These are phyloP conservation scores for Drosophila leontia DNA, from an alignment of 1,140 invertebrate genomes.

Conservation along the genomic window DNA sequence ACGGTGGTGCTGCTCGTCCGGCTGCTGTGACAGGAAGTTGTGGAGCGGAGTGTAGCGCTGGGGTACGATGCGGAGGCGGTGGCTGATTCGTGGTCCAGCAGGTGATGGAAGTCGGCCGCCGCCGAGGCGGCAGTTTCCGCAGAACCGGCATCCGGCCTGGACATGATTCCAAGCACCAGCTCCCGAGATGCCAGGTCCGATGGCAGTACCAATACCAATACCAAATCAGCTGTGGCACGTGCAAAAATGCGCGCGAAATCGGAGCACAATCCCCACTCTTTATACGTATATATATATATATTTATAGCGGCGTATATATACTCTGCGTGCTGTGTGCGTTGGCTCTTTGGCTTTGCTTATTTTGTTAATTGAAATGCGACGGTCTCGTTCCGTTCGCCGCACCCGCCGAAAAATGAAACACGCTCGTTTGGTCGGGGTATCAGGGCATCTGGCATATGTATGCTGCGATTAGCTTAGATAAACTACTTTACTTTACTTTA, in stretches of 20 bases:
- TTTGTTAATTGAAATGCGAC: slow-evolving; percentile 78
- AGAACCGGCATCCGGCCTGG: slow-evolving; percentile 4
- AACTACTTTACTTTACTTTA: slow-evolving; percentile 23
- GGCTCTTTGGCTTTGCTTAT: slow-evolving; percentile 65
- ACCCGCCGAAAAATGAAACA: slow-evolving; percentile 29
- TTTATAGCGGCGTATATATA: slow-evolving; percentile 2
- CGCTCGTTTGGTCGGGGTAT: slow-evolving; percentile 17
- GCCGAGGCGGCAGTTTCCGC: background rate
- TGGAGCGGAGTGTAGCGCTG: slow-evolving; percentile 51
- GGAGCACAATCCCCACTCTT: slow-evolving; percentile 28
- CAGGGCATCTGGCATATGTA: slow-evolving; percentile 19
- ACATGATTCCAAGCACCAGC: slow-evolving; percentile 7
- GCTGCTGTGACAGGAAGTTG: slow-evolving; percentile 46
- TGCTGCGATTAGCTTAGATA: slow-evolving; percentile 41
- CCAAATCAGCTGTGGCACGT: slow-evolving; percentile 36
- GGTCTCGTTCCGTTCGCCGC: slow-evolving; percentile 52
- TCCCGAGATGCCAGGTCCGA: slow-evolving; percentile 4
- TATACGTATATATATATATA: slow-evolving; percentile 16
- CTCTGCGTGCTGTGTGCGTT: slow-evolving; percentile 13
- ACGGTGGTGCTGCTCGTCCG: slow-evolving; percentile 47
- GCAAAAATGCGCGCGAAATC: slow-evolving; percentile 54
- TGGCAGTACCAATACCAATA: slow-evolving; percentile 12
- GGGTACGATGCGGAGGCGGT: slow-evolving; percentile 1
- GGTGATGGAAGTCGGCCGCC: slow-evolving; percentile 17
- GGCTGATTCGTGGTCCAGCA: slow-evolving; percentile 6